Base-by-base conservation (phyloP, 2,113 vertebrate species). In the Piaya cayana region DNA sequence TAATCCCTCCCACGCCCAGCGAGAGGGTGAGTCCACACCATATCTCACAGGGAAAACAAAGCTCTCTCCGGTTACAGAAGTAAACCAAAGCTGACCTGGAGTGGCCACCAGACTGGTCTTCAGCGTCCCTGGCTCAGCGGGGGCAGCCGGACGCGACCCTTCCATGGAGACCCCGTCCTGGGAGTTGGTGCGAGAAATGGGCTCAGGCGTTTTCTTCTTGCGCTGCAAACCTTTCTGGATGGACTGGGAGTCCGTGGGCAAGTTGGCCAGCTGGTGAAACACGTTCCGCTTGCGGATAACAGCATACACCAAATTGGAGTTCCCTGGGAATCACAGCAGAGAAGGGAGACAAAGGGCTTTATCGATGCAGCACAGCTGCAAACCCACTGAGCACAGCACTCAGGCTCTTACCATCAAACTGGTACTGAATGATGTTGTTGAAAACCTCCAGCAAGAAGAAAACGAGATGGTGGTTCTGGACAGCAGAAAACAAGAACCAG, bases 351-450 rank as follows among this genome's bases (percentile, higher is more conserved):
- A 16, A 20, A 81, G 45, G 76, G 50, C 58, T 82, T 47, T 83
- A 37, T 16, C 55, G 76, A 32, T 3, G 50, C 9, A 39, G 45
- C 25, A 25, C n/a, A 64, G 65, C 64, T 12, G 43, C 25, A 86
- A 91, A 86, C 7, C n/a, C 43, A 95, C 20, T n/a, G 79, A 76
- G 82, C 8, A 68, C 21, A 92, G 52, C n/a, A 50, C 56, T 32
- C 45, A 29, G 53, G 10, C 39, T 84, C 97, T 98, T 96, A 99
- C 99, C 99, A 45, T 99, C 99, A 97, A 99, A 99, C 96, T 99
- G 99, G 96, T 99, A 99, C 98, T 99, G 99, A 93, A 99, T 99
- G 59, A 99, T 99, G 88, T 99, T 99, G 97, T 99, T 99, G 97
- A 99, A 99, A 89, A 99, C 99, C 94, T 99, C 99, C 8, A 99